A percentile compares a stretch with the other conserved stretches of the same genome.
Conservation (phyloP, 2,113 vertebrate genomes). For the Ameiurus melas region DNA sequence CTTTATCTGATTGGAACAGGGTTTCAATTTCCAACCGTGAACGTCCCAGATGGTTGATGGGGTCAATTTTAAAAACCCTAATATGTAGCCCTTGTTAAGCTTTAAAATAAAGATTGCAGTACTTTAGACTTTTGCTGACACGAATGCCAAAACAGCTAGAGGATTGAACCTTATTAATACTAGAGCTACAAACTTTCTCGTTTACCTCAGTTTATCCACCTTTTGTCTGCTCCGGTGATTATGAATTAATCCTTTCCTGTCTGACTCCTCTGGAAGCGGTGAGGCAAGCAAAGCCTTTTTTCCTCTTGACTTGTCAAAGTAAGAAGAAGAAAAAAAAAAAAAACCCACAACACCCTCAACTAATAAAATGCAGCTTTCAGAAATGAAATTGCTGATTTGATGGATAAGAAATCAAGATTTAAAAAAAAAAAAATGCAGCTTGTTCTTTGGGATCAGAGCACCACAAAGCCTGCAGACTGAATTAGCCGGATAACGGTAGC, state of each 20-base stretch:
- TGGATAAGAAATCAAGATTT: not conserved
- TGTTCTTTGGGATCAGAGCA: not conserved
- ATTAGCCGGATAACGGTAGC: not conserved
- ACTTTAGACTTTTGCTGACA: not conserved
- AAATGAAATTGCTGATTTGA: not conserved
- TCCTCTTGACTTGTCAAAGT: not conserved
- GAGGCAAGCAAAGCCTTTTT: not conserved
- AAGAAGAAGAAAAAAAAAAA: not conserved
- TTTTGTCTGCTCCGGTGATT: not conserved
- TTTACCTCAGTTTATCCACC: not conserved
- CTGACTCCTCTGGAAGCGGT: not conserved
- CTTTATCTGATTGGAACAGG: not conserved
- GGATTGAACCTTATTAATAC: not conserved
- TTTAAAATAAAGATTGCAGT: not conserved
- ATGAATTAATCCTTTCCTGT: constrained; percentile 9
- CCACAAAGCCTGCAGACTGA: not conserved
- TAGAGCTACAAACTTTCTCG: not conserved
- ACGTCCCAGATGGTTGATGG: not conserved
- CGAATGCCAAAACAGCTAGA: not conserved
- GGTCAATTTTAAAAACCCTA: not conserved
- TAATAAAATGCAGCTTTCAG: not conserved
- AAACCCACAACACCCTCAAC: not conserved
- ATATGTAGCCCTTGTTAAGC: not conserved
- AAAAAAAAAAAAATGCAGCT: not conserved
- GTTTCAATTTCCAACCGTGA: not conserved